Conservation (phyloP, 2,113 vertebrate species). For the Spilogale gracilis region DNA sequence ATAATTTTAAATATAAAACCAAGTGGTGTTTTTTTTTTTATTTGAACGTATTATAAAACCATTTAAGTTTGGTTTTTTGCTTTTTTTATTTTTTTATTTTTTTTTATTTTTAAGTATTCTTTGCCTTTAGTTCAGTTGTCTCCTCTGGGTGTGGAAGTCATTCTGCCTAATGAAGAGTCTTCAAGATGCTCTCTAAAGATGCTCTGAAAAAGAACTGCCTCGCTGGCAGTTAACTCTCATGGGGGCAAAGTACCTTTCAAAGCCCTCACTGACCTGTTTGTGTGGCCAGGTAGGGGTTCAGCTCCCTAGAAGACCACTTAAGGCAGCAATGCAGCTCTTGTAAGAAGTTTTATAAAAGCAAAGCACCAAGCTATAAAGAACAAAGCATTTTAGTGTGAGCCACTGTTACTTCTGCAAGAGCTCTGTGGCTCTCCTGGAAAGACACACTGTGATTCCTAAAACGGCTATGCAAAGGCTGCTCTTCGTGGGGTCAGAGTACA, state of each 20-base stretch:
- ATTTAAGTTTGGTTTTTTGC: background rate
- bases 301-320: slow-evolving; percentile 36
- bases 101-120: background rate
- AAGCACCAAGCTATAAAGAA: background rate
- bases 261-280: slow-evolving; percentile 44
- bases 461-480: background rate
- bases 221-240: slow-evolving; percentile 6
- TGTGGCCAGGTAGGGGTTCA: background rate
- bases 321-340: background rate
- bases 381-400: background rate
- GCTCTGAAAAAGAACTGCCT: background rate
- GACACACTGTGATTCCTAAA: background rate
- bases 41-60: slow-evolving; percentile 4
- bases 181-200: slow-evolving; percentile 45
- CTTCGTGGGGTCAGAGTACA: accelerated
- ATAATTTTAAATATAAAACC: slow-evolving; percentile 29
- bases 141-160: background rate
- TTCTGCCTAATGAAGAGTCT: slow-evolving; percentile 40
- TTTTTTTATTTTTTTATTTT: background rate
- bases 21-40: slow-evolving; percentile 28
- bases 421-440: background rate
- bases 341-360: slow-evolving; percentile 63
- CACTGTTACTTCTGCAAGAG: background rate
- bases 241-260: slow-evolving; percentile 44
- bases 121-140: background rate